A percentile compares a stretch with the other conserved stretches of the same genome.
These are phyloP conservation scores for Phrynocephalus versicolor DNA, from an alignment of 2,113 vertebrate species.

Conservation along the genomic window DNA sequence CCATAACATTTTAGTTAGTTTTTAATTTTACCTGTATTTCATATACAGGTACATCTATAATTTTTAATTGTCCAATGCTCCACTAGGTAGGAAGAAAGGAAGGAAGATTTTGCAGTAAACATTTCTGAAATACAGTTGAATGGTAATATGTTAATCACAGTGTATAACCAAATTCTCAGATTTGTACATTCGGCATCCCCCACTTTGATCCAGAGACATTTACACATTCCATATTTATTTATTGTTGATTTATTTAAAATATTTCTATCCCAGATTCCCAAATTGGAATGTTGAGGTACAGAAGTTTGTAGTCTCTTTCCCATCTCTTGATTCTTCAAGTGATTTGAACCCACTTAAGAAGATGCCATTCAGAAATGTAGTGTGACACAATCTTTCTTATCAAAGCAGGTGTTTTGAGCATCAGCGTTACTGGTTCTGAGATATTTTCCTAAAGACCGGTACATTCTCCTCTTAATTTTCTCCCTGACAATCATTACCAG, in stretches of 20 bases:
- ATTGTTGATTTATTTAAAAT: too few relatives aligned
- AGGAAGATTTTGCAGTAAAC: too few relatives aligned
- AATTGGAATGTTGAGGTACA: not conserved
- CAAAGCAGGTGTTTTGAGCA: not conserved
- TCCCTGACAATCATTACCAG: not conserved
- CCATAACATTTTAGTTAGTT: too few relatives aligned
- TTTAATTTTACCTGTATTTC: too few relatives aligned
- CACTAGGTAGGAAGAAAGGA: too few relatives aligned
- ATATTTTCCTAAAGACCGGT: not conserved
- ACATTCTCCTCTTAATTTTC: not conserved
- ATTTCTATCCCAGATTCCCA: too few relatives aligned
- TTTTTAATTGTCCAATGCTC: too few relatives aligned
- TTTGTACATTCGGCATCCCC: not conserved
- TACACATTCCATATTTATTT: too few relatives aligned
- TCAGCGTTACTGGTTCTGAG: not conserved
- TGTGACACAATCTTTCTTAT: not conserved
- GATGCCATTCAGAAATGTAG: not conserved
- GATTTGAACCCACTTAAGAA: accelerated
- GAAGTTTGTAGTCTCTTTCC: accelerated
- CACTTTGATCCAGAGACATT: too few relatives aligned
- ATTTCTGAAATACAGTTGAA: not conserved
- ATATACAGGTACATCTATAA: too few relatives aligned
- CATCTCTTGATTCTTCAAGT: not conserved
- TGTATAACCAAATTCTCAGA: not conserved
- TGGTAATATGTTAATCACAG: not conserved